Base-by-base conservation (phyloP, 1,140 invertebrate genomes). In the Bathynomus jamesi region DNA sequence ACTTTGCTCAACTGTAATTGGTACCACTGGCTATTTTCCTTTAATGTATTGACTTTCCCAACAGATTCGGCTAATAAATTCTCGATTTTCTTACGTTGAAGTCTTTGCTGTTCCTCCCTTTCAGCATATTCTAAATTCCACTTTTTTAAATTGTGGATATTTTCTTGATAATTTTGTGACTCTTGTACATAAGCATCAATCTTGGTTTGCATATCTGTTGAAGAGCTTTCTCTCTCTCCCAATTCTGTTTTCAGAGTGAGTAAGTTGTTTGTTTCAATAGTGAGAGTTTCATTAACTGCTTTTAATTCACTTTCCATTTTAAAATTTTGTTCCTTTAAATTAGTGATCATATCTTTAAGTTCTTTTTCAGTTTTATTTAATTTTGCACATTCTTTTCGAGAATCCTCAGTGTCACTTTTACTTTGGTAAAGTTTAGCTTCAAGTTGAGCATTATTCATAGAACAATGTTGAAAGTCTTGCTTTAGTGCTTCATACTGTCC, bases 401-500 rank as follows among this genome's bases (percentile, higher is more conserved):
- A 11, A 7, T 24, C 53, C 69, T 71, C 66, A 60, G 21, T 31
- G 17, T 75, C 73, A 24, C 60, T 68, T 2, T 71, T 0, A 17
- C 60, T 24, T 5, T 67, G 32, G 25, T 53, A 25, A 13, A 71
- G 10, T 32, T 71, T 68, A 17, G 32, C 28, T 24, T 71, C 69
- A 28, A 75, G 28, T 28, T 75, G 64, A 28, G 28, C 71, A 25
- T 68, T 68, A 28, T 67, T 61, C 67, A 71, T 65, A 17, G 71
- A 65, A 30, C 64, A 53, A 21, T 67, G 67, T 61, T 75, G 66
- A 21, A 75, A n/a, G 32, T 75, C 73, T 40, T 75, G 73, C 40
- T 71, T 67, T 40, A 75, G 24, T 21, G 67, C 67, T 63, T 75
- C 73, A 24, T 71, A 53, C 21, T 71, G 73, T 4, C 73, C 73